Conservation (phyloP, 2,113 vertebrate genomes). For the Eleginops maclovinus region DNA sequence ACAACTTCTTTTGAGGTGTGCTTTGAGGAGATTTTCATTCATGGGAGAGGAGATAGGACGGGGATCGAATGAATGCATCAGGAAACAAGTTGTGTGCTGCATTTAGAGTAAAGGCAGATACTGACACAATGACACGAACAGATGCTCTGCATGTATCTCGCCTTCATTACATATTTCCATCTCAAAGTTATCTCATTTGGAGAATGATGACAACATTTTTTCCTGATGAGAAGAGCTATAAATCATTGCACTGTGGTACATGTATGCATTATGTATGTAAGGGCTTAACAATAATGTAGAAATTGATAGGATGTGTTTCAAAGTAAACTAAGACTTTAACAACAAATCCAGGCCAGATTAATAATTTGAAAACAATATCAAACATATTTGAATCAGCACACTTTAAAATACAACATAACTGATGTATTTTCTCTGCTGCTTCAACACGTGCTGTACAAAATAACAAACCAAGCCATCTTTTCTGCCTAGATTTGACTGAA, state of each 20-base stretch:
- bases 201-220: slow-evolving; percentile 2
- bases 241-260: slow-evolving; percentile 15
- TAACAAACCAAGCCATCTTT: slow-evolving; percentile 1
- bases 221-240: slow-evolving; percentile 17
- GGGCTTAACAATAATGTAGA: slow-evolving; percentile 6
- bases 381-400: neutral
- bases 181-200: slow-evolving; percentile 17
- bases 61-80: slow-evolving; percentile 47
- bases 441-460: neutral
- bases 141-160: neutral
- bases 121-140: slow-evolving; percentile 31
- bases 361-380: slow-evolving; percentile 24
- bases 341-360: slow-evolving; percentile 4
- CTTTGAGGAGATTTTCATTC: slow-evolving; percentile 64
- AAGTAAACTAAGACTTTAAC: neutral
- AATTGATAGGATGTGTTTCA: slow-evolving; percentile 30
- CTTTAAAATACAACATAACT: slow-evolving; percentile 21
- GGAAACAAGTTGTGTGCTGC: slow-evolving; percentile 36
- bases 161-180: slow-evolving; percentile 15
- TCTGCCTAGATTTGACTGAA: slow-evolving; percentile 10
- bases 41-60: slow-evolving; percentile 46
- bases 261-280: slow-evolving; percentile 19
- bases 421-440: slow-evolving; percentile 12
- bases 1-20: slow-evolving; percentile 62
- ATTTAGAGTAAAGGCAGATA: slow-evolving; percentile 41